Percentiles rank a stretch among this genome's conserved stretches.
Conservation (phyloP, 2,888 invertebrate species). For the Drepana falcataria region DNA sequence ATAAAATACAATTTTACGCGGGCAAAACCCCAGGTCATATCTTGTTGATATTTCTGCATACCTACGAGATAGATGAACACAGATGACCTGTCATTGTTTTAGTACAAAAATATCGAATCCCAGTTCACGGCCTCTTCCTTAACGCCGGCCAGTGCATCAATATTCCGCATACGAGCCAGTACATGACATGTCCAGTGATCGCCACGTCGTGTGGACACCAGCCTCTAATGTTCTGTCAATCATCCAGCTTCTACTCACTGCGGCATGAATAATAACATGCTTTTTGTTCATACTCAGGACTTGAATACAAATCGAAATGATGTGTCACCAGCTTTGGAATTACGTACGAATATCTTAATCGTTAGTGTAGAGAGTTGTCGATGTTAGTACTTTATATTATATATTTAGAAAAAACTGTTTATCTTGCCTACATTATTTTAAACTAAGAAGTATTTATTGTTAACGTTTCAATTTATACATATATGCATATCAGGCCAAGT, state of each 20-base stretch:
- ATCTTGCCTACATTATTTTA: too few relatives aligned
- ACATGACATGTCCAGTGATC: conserved; percentile 50
- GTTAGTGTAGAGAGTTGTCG: background rate
- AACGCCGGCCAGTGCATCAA: conserved; percentile 26
- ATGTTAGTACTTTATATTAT: background rate
- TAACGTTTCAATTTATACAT: too few relatives aligned
- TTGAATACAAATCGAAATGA: conserved; percentile 52
- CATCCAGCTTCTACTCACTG: conserved; percentile 44
- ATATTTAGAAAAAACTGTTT: too few relatives aligned
- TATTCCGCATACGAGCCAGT: conserved; percentile 44
- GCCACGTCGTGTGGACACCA: conserved; percentile 43
- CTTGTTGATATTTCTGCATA: too few relatives aligned
- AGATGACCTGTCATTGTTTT: too few relatives aligned
- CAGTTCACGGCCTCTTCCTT: background rate
- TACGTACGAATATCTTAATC: conserved; percentile 9
- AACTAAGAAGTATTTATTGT: too few relatives aligned
- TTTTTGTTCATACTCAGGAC: conserved; percentile 44
- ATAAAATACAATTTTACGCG: too few relatives aligned
- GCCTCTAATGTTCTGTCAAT: conserved; percentile 71
- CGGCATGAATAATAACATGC: conserved; percentile 49
- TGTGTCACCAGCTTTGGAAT: conserved; percentile 43
- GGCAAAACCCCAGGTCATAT: too few relatives aligned
- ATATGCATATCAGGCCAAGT: too few relatives aligned
- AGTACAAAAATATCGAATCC: background rate
- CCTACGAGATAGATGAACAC: too few relatives aligned